These are phyloP conservation scores for Leptinotarsa defecta DNA, from an alignment of 1,140 invertebrate genomes.

Conservation along the genomic window DNA sequence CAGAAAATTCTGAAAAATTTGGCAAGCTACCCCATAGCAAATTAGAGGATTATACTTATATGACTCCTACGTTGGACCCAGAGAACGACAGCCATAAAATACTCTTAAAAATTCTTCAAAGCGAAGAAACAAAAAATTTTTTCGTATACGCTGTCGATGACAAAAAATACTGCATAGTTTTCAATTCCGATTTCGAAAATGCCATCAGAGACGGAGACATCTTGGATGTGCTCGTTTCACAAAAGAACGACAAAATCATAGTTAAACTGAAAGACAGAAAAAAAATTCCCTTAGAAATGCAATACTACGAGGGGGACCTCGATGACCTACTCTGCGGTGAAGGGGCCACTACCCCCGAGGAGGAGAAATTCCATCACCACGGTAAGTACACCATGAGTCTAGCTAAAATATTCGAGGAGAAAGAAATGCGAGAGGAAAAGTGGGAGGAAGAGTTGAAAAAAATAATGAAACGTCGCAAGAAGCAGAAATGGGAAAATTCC, in stretches of 20 bases:
- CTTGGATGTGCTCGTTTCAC: conserved; percentile 74
- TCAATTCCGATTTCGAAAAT: conserved; percentile 73
- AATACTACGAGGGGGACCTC: conserved; percentile 62
- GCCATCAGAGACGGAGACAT: conserved; percentile 78
- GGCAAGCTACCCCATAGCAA: conserved; percentile 68
- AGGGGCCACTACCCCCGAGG: conserved; percentile 61
- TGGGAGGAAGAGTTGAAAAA: conserved; percentile 58
- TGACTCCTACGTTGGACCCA: conserved; percentile 72
- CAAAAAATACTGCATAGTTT: conserved; percentile 73
- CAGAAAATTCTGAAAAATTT: conserved; percentile 65
- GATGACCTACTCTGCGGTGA: conserved; percentile 65
- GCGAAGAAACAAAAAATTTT: conserved; percentile 64
- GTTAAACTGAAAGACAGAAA: conserved; percentile 73
- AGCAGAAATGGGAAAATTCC: conserved; percentile 56
- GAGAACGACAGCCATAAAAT: conserved; percentile 66
- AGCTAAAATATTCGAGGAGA: conserved; percentile 79
- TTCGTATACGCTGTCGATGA: conserved; percentile 80
- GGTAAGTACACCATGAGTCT: conserved; percentile 63
- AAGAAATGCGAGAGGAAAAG: conserved; percentile 67
- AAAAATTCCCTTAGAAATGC: conserved; percentile 72
- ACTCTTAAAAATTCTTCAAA: conserved; percentile 65
- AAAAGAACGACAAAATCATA: conserved; percentile 73
- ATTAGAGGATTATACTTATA: conserved; percentile 74
- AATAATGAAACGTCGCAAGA: conserved; percentile 52
- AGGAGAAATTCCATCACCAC: conserved; percentile 66